phyloP scores from a whole-genome alignment of 2,113 vertebrate genomes.

The Paradoxurus hermaphroditus region DNA sequence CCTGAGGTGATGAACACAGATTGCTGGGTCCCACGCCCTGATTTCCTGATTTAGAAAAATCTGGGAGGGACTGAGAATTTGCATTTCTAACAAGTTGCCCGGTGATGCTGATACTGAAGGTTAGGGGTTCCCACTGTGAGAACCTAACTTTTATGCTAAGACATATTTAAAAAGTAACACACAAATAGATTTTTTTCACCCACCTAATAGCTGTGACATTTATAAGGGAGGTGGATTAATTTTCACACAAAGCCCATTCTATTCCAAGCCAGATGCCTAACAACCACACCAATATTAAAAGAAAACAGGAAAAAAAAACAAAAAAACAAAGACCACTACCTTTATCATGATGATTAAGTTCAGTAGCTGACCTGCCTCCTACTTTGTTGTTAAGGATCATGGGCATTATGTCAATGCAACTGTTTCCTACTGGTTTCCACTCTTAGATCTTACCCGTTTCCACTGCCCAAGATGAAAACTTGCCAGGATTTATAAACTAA shows the following conservation, averaged over 20 bases:
- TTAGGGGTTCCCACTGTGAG: neutral
- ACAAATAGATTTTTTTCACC: neutral
- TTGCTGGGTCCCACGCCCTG: neutral
- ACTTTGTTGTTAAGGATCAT: neutral
- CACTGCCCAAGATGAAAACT: neutral
- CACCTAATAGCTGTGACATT: neutral
- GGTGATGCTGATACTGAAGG: neutral
- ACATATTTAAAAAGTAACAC: neutral
- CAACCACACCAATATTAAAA: neutral
- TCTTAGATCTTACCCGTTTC: neutral
- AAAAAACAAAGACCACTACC: neutral
- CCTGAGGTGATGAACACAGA: neutral
- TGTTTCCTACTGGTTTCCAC: neutral
- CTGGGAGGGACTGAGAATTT: neutral
- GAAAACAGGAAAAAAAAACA: neutral
- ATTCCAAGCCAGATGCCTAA: conserved; percentile 24
- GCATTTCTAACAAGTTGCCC: neutral
- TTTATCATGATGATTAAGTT: neutral
- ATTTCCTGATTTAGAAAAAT: neutral
- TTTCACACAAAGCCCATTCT: conserved; percentile 28
- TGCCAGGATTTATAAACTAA: conserved; percentile 37
- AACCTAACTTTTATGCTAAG: neutral
- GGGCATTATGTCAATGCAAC: neutral
- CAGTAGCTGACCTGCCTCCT: neutral
- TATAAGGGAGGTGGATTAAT: neutral